Evolutionary conservation across 2,888 invertebrate species (phyloP).

Genomic region (Lacanobia oleracea): DNA sequence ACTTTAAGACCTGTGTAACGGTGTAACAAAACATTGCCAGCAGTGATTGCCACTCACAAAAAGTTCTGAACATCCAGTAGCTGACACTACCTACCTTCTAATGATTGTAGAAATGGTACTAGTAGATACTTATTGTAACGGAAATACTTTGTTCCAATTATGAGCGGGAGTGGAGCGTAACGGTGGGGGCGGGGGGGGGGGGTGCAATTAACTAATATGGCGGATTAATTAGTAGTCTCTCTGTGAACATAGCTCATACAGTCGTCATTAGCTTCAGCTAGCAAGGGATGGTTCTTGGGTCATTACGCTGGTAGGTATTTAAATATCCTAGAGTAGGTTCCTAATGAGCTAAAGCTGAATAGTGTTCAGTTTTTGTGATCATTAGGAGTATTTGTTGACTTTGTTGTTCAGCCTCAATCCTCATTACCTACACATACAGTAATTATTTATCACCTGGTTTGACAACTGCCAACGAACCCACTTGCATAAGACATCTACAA

Average conservation of each 20-base stretch:
- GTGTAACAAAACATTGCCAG: slow-evolving; percentile 3
- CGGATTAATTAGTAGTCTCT: slow-evolving; percentile 80
- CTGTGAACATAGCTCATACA: slow-evolving; percentile 63
- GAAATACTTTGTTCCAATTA: slow-evolving; percentile 65
- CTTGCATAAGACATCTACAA: too few relatives aligned
- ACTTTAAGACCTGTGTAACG: neutral
- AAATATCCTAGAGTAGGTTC: neutral
- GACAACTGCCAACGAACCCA: too few relatives aligned
- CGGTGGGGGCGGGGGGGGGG: slow-evolving; percentile 66
- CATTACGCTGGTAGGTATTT: slow-evolving; percentile 14
- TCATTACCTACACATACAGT: slow-evolving; percentile 7
- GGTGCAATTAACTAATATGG: slow-evolving; percentile 83
- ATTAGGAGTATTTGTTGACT: slow-evolving; percentile 1
- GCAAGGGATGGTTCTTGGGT: slow-evolving; percentile 22
- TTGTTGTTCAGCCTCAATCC: slow-evolving; percentile 17
- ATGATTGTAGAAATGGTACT: slow-evolving; percentile 54
- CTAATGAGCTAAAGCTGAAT: neutral
- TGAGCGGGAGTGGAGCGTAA: slow-evolving; percentile 70
- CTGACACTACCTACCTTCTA: slow-evolving; percentile 23
- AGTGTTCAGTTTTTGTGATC: neutral
- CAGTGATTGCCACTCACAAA: neutral
- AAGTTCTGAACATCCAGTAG: slow-evolving; percentile 16
- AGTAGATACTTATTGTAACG: slow-evolving; percentile 55
- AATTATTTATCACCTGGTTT: neutral
- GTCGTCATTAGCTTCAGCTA: slow-evolving; percentile 60